Conservation (phyloP, 2,797 vertebrate species). For the Myotis findleyi region DNA sequence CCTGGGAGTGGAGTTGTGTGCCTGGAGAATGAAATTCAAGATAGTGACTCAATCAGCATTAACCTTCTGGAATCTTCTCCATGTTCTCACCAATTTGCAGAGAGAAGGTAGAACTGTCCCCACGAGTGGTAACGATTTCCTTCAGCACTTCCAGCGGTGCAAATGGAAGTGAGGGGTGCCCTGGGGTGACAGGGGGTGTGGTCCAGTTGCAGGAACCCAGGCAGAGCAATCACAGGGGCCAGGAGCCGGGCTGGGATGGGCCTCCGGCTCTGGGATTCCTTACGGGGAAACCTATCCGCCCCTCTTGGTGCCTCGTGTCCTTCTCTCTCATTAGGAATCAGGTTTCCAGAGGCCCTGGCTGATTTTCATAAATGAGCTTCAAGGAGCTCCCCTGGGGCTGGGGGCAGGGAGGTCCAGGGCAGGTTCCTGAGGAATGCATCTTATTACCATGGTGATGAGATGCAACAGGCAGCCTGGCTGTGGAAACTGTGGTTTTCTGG, state of each 20-base stretch:
- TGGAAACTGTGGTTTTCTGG: not conserved
- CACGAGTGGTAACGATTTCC: not conserved
- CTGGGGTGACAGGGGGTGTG: not conserved
- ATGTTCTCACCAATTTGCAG: not conserved
- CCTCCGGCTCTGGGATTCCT: slow-evolving; percentile 52
- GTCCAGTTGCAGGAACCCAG: not conserved
- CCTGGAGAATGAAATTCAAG: slow-evolving; percentile 23
- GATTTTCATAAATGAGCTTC: slow-evolving; percentile 76
- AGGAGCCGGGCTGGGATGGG: not conserved
- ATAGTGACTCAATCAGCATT: not conserved
- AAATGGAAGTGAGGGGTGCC: slow-evolving; percentile 58
- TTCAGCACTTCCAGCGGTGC: slow-evolving; percentile 55
- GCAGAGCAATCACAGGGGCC: not conserved
- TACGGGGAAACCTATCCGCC: slow-evolving; percentile 63
- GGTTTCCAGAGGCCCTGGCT: slow-evolving; percentile 71
- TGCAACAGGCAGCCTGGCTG: slow-evolving; percentile 27
- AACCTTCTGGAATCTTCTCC: slow-evolving; percentile 27
- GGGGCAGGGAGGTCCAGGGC: slow-evolving; percentile 57
- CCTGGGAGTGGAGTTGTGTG: not conserved
- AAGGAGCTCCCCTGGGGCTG: slow-evolving; percentile 56
- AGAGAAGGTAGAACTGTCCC: not conserved
- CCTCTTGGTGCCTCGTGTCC: not conserved
- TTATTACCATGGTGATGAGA: slow-evolving; percentile 70
- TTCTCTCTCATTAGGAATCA: slow-evolving; percentile 69
- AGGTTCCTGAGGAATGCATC: slow-evolving; percentile 60